phyloP scores from a whole-genome alignment of 2,888 invertebrate species.

The Ceraclea dissimilis region DNA sequence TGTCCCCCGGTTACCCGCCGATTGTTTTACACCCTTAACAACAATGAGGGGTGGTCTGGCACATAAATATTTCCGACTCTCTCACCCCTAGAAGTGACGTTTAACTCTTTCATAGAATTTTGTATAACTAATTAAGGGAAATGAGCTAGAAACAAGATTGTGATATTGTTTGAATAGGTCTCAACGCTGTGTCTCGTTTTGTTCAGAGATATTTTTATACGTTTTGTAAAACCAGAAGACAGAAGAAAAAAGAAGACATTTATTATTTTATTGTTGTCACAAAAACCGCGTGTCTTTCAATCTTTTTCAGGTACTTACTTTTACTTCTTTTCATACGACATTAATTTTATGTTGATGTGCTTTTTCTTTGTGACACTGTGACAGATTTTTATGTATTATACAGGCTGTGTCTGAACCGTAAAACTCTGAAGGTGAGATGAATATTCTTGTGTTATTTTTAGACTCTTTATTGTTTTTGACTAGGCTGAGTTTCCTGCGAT shows the following conservation, averaged over 20 bases:
- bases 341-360: constrained; percentile 29
- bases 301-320: neutral
- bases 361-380: constrained; percentile 29
- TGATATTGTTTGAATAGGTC: constrained; percentile 38
- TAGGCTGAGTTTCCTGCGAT: too few species aligned
- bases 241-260: constrained; percentile 19
- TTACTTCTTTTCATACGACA: neutral
- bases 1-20: constrained; percentile 11
- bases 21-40: constrained; percentile 21
- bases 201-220: neutral
- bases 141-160: constrained; percentile 54
- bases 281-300: neutral
- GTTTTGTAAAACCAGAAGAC: neutral
- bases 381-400: neutral
- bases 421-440: too few species aligned
- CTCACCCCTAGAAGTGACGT: constrained; percentile 18
- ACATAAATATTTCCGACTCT: constrained; percentile 25
- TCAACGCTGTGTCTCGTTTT: constrained; percentile 4
- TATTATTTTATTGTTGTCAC: neutral
- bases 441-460: too few species aligned
- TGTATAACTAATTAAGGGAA: constrained; percentile 47
- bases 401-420: too few species aligned
- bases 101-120: constrained; percentile 25
- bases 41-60: constrained; percentile 5
- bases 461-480: too few species aligned